Base-by-base conservation (phyloP, 1,140 invertebrate genomes). In the Leptoteleia sp. region DNA sequence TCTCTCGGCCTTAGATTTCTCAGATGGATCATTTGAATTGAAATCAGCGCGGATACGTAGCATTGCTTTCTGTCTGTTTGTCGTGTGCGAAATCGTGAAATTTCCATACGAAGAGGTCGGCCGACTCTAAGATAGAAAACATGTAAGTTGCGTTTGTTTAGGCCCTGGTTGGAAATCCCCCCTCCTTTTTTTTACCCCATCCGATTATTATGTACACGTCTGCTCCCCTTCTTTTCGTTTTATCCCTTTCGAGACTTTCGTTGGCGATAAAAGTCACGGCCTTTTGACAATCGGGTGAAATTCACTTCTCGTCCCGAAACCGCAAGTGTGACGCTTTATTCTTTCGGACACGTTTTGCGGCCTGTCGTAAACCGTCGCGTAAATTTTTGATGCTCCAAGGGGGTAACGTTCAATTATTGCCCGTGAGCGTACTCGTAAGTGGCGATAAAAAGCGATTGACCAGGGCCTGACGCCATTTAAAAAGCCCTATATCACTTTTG, bases 371-470 rank as follows among this genome's bases (percentile, higher is more conserved):
- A 70, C 68, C 45, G 54, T 75, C 61, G 71, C 79, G 76, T 82
- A 84, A 81, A 85, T 85, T 85, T 84, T 81, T 81, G 73, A 65
- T 72, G 72, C 79, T 83, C 70, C 67, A 65, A 43, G 15, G 42
- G 50, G n/a, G n/a, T n/a, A 73, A 72, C 80, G 79, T 80, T 84
- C 81, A 82, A 83, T 81, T 84, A 82, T 83, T 83, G 82, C 75
- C 77, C 67, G 65, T 27, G 72, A 70, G 79, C 71, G 67, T 15
- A 15, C 42, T 68, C 55, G 15, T n/a, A 61, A 59, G 45, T 45
- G 27, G 48, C 45, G 65, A 73, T 81, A 79, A 76, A 79, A 43
- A 54, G 33, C 54, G 57, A 77, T 73, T 31, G 50, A 64, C 47
- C 40, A 31, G 45, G 38, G 27, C 47, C 55, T 79, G 75, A 78